phyloP scores from a whole-genome alignment of 2,888 invertebrate genomes.

The Watsonalla cultraria region DNA sequence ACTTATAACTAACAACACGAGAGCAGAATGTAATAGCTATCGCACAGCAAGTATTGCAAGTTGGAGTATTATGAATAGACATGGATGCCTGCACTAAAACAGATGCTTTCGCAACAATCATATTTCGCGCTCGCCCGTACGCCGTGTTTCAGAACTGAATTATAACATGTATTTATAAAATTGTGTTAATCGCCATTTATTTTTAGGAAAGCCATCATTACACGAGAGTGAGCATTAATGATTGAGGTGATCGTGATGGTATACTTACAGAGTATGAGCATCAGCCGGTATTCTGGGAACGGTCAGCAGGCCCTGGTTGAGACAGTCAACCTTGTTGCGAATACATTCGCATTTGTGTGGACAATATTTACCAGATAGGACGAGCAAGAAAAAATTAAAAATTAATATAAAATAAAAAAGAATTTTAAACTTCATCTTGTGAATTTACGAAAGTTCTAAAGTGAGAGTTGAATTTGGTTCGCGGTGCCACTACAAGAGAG shows the following conservation, averaged over 20 bases:
- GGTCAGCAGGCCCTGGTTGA: conserved; percentile 46
- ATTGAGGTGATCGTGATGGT: background rate
- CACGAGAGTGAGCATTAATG: background rate
- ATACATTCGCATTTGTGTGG: conserved; percentile 55
- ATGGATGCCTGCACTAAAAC: conserved; percentile 22
- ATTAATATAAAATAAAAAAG: background rate
- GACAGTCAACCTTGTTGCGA: conserved; percentile 48
- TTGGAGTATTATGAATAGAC: too few relatives aligned
- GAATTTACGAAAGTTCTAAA: background rate
- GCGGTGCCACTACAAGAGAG: background rate
- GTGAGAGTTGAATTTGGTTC: background rate
- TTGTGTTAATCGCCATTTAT: conserved; percentile 21
- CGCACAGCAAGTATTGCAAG: too few relatives aligned
- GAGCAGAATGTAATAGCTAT: too few relatives aligned
- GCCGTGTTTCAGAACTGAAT: conserved; percentile 18
- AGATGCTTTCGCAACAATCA: conserved; percentile 41
- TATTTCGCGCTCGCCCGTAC: conserved; percentile 29
- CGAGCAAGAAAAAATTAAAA: background rate
- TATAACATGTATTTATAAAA: conserved; percentile 33
- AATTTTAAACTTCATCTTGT: background rate
- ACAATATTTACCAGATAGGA: conserved; percentile 31
- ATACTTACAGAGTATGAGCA: conserved; percentile 50
- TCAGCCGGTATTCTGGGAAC: conserved; percentile 49
- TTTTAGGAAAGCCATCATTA: conserved; percentile 14
- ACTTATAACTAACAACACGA: too few relatives aligned